Conservation (phyloP, 2,888 invertebrate species). For the Drosophila melanosoma region DNA sequence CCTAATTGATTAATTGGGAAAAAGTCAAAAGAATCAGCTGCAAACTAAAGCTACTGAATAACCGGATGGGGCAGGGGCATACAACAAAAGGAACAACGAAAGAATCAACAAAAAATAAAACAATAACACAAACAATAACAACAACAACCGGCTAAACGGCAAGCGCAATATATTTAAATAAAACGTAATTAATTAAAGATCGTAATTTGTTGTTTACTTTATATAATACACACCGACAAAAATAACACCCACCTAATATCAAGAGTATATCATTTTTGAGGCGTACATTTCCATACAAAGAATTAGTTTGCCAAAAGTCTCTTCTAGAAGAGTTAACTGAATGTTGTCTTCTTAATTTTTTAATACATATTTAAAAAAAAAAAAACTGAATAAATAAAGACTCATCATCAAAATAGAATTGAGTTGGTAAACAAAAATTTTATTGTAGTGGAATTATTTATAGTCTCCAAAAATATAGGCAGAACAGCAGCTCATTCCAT, state of each 20-base stretch:
- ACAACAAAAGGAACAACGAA: constrained; percentile 11
- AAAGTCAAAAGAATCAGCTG: constrained; percentile 20
- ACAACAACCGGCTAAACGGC: constrained; percentile 68
- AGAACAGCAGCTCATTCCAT: background rate
- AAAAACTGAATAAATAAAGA: background rate
- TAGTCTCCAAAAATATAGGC: background rate
- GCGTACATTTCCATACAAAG: background rate
- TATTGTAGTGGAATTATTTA: background rate
- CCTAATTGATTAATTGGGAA: constrained; percentile 17
- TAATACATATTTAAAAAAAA: background rate
- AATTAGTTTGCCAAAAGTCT: background rate
- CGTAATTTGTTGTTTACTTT: constrained; percentile 39
- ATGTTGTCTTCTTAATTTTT: background rate
- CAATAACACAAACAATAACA: constrained; percentile 14
- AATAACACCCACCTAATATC: background rate
- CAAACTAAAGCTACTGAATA: constrained; percentile 10
- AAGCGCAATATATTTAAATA: constrained; percentile 53
- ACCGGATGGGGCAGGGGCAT: constrained; percentile 55
- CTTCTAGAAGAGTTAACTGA: background rate
- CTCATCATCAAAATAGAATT: background rate
- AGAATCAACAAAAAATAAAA: background rate
- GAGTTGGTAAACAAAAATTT: background rate
- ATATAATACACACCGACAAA: constrained; percentile 7
- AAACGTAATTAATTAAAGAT: constrained; percentile 54
- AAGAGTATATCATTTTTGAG: no score